These are phyloP conservation scores for Drosophila ezoana DNA, from an alignment of 2,888 invertebrate genomes.

Conservation along the genomic window DNA sequence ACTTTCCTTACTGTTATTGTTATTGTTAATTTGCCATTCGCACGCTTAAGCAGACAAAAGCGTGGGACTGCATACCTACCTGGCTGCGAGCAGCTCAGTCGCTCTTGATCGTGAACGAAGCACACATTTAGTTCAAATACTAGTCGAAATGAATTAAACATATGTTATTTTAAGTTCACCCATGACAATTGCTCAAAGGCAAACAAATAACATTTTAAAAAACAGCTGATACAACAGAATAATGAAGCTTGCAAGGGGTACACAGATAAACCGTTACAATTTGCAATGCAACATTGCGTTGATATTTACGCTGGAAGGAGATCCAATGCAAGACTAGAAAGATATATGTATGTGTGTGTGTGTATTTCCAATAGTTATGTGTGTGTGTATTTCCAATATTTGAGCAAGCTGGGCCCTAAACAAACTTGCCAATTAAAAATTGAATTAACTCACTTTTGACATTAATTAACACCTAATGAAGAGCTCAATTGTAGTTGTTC, in stretches of 20 bases:
- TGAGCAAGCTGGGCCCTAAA: not conserved
- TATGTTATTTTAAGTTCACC: not conserved
- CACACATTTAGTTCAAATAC: constrained; percentile 4
- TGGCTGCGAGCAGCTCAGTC: not conserved
- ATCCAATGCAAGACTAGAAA: no score
- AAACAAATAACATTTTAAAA: constrained; percentile 2
- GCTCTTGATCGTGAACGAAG: constrained; percentile 4
- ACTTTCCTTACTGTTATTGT: constrained; percentile 34
- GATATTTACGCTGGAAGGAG: no score
- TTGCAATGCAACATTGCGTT: constrained; percentile 1
- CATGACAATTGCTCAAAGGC: not conserved
- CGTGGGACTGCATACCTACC: no score
- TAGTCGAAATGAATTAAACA: not conserved
- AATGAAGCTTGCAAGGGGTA: not conserved
- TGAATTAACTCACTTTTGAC: constrained; percentile 14
- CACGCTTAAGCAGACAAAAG: constrained; percentile 14
- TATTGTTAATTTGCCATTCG: constrained; percentile 33
- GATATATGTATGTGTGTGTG: no score
- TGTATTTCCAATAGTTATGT: no score
- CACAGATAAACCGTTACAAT: not conserved
- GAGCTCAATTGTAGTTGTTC: constrained; percentile 11
- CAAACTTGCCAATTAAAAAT: constrained; percentile 3
- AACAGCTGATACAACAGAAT: constrained; percentile 1
- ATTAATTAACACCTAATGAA: constrained; percentile 43
- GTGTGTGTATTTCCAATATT: not conserved